A percentile compares a stretch with the other conserved stretches of the same genome.
Conservation (phyloP, 2,888 invertebrate genomes). For the Aporophyla nigra region DNA sequence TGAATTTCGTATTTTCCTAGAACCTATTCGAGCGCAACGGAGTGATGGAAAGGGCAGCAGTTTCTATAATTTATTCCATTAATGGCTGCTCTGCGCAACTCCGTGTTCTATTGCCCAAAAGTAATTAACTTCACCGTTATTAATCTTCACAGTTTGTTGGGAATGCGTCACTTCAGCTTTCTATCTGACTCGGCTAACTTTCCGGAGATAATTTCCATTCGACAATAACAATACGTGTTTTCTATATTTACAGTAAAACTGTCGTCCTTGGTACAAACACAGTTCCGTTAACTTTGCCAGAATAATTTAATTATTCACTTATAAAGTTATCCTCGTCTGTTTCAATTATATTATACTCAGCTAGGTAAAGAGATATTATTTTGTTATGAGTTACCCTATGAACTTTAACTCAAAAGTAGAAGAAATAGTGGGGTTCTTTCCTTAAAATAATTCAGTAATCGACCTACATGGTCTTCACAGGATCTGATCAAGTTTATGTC, state of each 20-base stretch:
- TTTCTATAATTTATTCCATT: slow-evolving; percentile 76
- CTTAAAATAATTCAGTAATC: too few relatives aligned
- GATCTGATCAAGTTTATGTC: too few relatives aligned
- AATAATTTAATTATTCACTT: slow-evolving; percentile 29
- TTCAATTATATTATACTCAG: not conserved
- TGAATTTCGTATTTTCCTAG: not conserved
- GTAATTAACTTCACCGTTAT: slow-evolving; percentile 78
- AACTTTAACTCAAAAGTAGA: not conserved
- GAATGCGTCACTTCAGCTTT: slow-evolving; percentile 70
- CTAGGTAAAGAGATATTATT: not conserved
- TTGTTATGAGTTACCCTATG: not conserved
- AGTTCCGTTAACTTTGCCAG: not conserved
- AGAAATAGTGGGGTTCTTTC: too few relatives aligned
- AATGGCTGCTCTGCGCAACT: slow-evolving; percentile 65
- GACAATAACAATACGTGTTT: slow-evolving; percentile 31
- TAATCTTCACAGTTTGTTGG: slow-evolving; percentile 74
- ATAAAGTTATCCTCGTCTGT: slow-evolving; percentile 14
- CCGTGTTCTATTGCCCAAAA: slow-evolving; percentile 71
- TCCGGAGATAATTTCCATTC: slow-evolving; percentile 51
- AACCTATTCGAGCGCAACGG: slow-evolving; percentile 13
- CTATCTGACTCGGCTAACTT: slow-evolving; percentile 60
- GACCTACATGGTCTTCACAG: too few relatives aligned
- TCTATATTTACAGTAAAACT: not conserved
- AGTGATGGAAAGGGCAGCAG: slow-evolving; percentile 33
- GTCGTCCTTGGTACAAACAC: not conserved